A percentile compares a stretch with the other conserved stretches of the same genome.
Conservation (phyloP, 2,113 vertebrate species). For the Galbula dea region DNA sequence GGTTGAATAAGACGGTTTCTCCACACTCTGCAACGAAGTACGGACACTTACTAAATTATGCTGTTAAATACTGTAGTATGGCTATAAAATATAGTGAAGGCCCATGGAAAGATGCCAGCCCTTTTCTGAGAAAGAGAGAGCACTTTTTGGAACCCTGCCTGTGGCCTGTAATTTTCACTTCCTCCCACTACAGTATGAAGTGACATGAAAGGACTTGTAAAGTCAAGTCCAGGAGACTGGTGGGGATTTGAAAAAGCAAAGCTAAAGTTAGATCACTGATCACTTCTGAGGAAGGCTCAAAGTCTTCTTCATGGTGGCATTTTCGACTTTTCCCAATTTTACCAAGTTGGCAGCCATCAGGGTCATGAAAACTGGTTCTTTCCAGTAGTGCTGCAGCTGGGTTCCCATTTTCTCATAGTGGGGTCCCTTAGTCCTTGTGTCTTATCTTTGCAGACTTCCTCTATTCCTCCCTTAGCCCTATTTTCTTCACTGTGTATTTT, state of each 20-base stretch:
- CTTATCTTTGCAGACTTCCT: too few relatives aligned
- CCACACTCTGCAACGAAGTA: not conserved
- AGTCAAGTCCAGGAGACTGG: slow-evolving; percentile 47
- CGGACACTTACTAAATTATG: slow-evolving; percentile 70
- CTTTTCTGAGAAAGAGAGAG: slow-evolving; percentile 42
- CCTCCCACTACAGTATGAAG: slow-evolving; percentile 31
- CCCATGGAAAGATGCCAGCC: slow-evolving; percentile 51
- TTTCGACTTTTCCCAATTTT: too few relatives aligned
- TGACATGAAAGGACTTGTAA: slow-evolving; percentile 67
- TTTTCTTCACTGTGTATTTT: too few relatives aligned
- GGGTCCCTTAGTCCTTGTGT: too few relatives aligned
- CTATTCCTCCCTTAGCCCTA: too few relatives aligned
- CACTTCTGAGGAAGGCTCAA: too few relatives aligned
- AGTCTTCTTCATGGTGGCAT: too few relatives aligned
- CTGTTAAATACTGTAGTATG: slow-evolving; percentile 68
- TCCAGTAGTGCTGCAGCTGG: too few relatives aligned
- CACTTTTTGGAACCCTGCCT: slow-evolving; percentile 60
- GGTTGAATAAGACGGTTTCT: slow-evolving; percentile 53
- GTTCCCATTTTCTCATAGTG: too few relatives aligned
- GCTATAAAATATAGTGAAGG: slow-evolving; percentile 67
- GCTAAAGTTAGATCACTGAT: not conserved
- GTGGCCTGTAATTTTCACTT: slow-evolving; percentile 62
- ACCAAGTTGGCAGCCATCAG: too few relatives aligned
- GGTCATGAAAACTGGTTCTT: too few relatives aligned
- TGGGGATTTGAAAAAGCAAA: slow-evolving; percentile 6